Evolutionary conservation across 2,888 invertebrate genomes (phyloP).

Genomic region (Pedicia rivosa): DNA sequence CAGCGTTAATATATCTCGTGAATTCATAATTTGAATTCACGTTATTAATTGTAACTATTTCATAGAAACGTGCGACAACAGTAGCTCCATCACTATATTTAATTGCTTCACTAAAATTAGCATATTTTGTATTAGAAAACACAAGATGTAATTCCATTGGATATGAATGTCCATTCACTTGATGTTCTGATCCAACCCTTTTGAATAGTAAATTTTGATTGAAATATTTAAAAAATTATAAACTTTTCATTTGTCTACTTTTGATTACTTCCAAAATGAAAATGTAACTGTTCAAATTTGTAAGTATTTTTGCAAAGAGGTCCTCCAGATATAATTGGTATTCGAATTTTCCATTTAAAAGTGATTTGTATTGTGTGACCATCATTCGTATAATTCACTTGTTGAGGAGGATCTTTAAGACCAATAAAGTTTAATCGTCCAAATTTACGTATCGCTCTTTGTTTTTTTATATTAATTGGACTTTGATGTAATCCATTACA

Average conservation of each 20-base stretch:
- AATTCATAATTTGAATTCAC: neutral
- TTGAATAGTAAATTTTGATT: no score
- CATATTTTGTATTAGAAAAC: neutral
- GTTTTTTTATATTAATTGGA: neutral
- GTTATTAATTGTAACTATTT: neutral
- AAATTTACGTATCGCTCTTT: no score
- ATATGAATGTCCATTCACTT: neutral
- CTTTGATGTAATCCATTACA: neutral
- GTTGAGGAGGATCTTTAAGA: neutral
- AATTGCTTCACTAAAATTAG: neutral
- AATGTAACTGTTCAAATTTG: neutral
- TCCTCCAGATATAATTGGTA: neutral
- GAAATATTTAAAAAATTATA: no score
- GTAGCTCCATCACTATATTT: neutral
- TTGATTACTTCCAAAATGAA: neutral
- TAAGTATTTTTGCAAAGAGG: neutral
- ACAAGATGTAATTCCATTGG: neutral
- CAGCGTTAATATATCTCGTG: neutral
- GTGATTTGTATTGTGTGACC: neutral
- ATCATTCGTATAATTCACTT: neutral
- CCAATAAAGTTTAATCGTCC: no score
- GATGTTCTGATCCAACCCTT: neutral
- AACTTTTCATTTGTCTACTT: no score
- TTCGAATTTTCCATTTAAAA: neutral
- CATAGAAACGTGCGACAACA: neutral